Percentiles rank a stretch among this genome's conserved stretches.
Evolutionary conservation across 2,888 invertebrate genomes (phyloP).

Genomic region (Thumatha senex): DNA sequence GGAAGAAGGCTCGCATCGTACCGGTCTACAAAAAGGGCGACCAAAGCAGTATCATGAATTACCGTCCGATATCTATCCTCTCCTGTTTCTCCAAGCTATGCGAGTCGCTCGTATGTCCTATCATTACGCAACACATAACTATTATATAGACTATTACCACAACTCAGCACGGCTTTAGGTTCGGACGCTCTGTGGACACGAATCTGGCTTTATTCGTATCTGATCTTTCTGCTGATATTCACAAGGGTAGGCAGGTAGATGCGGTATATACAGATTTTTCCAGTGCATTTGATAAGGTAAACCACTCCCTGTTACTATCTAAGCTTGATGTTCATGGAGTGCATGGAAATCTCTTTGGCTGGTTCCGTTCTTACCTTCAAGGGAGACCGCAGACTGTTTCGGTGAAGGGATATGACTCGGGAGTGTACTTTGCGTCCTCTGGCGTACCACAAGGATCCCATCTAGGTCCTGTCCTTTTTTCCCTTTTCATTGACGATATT

Average conservation of each 20-base stretch:
- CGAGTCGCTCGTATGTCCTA: background rate
- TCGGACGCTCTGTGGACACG: background rate
- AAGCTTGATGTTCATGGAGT: background rate
- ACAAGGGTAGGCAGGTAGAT: background rate
- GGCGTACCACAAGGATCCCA: background rate
- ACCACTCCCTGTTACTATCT: background rate
- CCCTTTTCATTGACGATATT: too few relatives aligned
- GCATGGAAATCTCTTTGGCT: background rate
- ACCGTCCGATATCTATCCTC: background rate
- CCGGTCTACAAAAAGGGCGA: background rate
- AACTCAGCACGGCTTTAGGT: background rate
- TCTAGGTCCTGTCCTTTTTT: background rate
- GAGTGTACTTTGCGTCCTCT: background rate
- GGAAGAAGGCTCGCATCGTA: background rate
- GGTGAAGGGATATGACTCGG: background rate
- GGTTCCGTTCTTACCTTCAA: background rate
- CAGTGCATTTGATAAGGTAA: background rate
- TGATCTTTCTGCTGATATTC: background rate
- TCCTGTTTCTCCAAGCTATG: background rate
- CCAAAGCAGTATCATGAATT: background rate
- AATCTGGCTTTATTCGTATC: background rate
- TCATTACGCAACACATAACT: background rate
- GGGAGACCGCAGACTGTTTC: background rate
- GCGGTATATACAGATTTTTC: background rate
- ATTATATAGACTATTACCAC: background rate